A percentile compares a stretch with the other conserved stretches of the same genome.
Conservation (phyloP, 2,113 vertebrate species). For the Leucopternis melanops region DNA sequence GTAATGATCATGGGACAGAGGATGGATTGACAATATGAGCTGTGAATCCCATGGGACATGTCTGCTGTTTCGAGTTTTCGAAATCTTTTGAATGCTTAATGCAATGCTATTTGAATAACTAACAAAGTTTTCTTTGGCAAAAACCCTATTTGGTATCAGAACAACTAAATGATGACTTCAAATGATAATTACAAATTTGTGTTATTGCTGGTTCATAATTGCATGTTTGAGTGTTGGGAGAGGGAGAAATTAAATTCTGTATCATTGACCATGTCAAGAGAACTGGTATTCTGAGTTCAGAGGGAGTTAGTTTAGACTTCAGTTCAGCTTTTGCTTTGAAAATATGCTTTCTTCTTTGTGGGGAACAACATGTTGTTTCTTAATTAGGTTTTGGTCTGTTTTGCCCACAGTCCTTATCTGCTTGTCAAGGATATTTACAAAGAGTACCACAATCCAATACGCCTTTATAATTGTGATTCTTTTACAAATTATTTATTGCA, state of each 20-base stretch:
- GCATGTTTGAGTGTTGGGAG: neutral
- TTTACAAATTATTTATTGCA: slow-evolving; percentile 6
- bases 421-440: slow-evolving; percentile 3
- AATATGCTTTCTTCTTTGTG: neutral
- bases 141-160: slow-evolving; percentile 18
- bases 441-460: neutral
- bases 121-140: neutral
- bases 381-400: neutral
- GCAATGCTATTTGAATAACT: neutral
- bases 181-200: neutral
- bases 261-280: neutral
- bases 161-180: neutral
- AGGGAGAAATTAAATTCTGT: neutral
- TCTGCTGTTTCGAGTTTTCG: neutral
- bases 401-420: neutral
- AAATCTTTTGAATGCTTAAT: neutral
- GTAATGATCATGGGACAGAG: neutral
- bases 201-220: neutral
- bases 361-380: neutral
- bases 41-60: neutral
- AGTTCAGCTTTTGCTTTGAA: neutral
- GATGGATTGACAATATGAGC: neutral
- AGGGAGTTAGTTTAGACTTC: neutral
- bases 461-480: neutral
- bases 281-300: neutral